Base-by-base conservation (phyloP, 92 coral and sea anemone species). In the Zoanthus sociatus region DNA sequence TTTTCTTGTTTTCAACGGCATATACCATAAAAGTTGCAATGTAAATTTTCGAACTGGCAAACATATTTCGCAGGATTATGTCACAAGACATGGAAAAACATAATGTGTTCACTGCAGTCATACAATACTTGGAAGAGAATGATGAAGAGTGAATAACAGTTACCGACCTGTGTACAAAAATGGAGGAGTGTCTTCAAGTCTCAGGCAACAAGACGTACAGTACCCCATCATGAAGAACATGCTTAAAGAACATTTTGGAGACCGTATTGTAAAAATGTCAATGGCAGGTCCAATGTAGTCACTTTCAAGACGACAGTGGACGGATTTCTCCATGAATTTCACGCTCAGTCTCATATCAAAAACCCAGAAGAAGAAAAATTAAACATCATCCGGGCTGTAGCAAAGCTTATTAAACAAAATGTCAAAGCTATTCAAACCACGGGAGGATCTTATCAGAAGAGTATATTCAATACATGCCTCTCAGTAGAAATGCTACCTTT, bases 401-500 rank as follows among this genome's bases (percentile, higher is more conserved):
- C 82, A 13, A 68, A 81, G 50, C 79, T 88, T 10, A 81, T 88
- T 6, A 81, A 53, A 18, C 68, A 84, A 17, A 54, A 81, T 8
- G n/a, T 71, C 51, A 79, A 88, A 71, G 17, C 4, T 0, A 14
- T 79, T 10, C 82, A 46, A 10, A 30, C 42, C 1, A 21, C 82
- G 1, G 55, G 37, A 10, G 44, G 17, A 4, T 2, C 12, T 31
- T 87, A 87, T 42, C 90, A 44, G 73, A 78, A 26, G 5, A 47
- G 37, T 47, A 85, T 2, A 15, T 78, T 14, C 16, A 32, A 9
- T 77, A 53, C 63, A 0, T 87, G 20, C 85, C 90, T 7, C 9
- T 32, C 58, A 82, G 56, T 17, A 87, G 78, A 71, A 88, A 88
- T 54, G 94, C 90, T 6, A 90, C 87, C 54, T 58, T 85, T 9